These are phyloP conservation scores for Drosophila cardini DNA, from an alignment of 1,140 invertebrate genomes.

Conservation along the genomic window DNA sequence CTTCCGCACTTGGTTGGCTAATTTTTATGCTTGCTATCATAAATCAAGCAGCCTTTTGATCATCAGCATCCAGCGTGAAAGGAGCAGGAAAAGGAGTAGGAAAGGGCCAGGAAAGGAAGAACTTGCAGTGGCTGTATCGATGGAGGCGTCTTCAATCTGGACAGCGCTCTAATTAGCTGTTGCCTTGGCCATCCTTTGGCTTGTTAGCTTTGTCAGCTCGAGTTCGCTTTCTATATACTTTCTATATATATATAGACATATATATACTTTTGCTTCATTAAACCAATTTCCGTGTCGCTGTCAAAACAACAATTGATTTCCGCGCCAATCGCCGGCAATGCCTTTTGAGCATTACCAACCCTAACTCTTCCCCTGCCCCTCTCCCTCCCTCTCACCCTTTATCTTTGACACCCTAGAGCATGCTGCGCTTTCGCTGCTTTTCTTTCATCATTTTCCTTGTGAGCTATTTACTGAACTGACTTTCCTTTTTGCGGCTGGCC, in stretches of 20 bases:
- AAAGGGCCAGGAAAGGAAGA: neutral
- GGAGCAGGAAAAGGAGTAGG: neutral
- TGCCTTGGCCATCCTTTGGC: constrained; percentile 55
- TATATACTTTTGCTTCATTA: constrained; percentile 83
- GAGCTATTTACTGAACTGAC: constrained; percentile 55
- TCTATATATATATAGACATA: neutral
- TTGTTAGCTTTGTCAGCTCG: constrained; percentile 79
- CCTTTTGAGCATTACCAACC: constrained; percentile 48
- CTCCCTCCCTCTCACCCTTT: neutral
- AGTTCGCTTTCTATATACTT: constrained; percentile 48
- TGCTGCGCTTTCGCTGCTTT: constrained; percentile 49
- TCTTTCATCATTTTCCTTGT: constrained; percentile 32
- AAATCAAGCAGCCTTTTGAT: constrained; percentile 81
- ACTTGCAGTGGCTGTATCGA: constrained; percentile 22
- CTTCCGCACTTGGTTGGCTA: constrained; percentile 49
- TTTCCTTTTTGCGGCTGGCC: constrained; percentile 70
- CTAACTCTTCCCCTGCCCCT: neutral
- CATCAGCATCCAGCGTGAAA: constrained; percentile 48
- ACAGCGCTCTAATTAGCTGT: constrained; percentile 75
- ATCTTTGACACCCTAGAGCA: neutral
- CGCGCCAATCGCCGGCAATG: constrained; percentile 71
- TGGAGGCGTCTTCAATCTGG: constrained; percentile 59
- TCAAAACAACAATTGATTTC: constrained; percentile 84
- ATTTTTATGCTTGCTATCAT: constrained; percentile 74
- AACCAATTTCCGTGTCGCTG: constrained; percentile 83